A percentile compares a stretch with the other conserved stretches of the same genome.
These are phyloP conservation scores for Koerneria pararmatus DNA, from an alignment of 2,888 invertebrate species.

Conservation along the genomic window DNA sequence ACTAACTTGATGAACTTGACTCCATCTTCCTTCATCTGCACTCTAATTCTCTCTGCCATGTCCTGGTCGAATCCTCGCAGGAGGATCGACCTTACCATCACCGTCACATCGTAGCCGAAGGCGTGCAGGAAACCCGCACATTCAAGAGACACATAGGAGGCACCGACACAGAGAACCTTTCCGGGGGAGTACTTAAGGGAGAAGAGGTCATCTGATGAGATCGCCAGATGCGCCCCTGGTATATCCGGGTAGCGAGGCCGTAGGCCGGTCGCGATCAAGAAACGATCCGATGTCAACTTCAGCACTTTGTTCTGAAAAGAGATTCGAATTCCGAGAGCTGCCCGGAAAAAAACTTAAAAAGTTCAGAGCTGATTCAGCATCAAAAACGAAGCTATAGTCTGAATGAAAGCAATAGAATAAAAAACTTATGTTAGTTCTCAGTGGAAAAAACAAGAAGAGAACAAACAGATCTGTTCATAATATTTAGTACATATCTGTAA, in stretches of 20 bases:
- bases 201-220: conserved; percentile 68
- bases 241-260: conserved; percentile 64
- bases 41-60: conserved; percentile 65
- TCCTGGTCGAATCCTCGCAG: conserved; percentile 69
- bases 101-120: conserved; percentile 62
- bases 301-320: too few relatives aligned
- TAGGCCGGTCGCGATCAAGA: conserved; percentile 65
- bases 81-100: conserved; percentile 67
- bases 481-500: neutral
- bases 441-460: neutral
- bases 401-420: too few relatives aligned
- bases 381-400: too few relatives aligned
- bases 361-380: too few relatives aligned
- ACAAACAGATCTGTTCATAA: neutral
- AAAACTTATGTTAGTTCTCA: too few relatives aligned
- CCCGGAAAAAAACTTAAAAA: too few relatives aligned
- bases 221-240: conserved; percentile 64
- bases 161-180: conserved; percentile 67
- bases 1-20: conserved; percentile 61
- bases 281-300: conserved; percentile 62
- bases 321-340: too few relatives aligned
- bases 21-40: conserved; percentile 64
- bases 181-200: conserved; percentile 63
- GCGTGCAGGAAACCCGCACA: conserved; percentile 67
- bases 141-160: conserved; percentile 67